Base-by-base conservation (phyloP, 2,113 vertebrate species). In the Atherinomorus stipes region DNA sequence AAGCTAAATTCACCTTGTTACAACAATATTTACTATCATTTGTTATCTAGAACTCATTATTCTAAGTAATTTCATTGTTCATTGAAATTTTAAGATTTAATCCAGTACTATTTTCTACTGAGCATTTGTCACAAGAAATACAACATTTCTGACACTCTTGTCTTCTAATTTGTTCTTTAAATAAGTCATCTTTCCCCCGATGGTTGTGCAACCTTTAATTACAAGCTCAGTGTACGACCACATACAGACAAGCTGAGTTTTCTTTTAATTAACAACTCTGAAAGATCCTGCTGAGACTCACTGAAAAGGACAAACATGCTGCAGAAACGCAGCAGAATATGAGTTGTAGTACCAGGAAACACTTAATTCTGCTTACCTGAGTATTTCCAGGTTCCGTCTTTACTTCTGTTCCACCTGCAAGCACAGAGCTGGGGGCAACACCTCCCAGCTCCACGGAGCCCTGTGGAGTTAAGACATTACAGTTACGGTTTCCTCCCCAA, bases 401-500 rank as follows among this genome's bases (percentile, higher is more conserved):
- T 12, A 93, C 75, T 11, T 95, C 95, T 37, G 90, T 84, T 68
- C 94, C 94, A 54, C 91, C 87, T 19, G 90, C 74, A 66, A 93
- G 45, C 23, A 51, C 86, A 0, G 92, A 92, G 21, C 91, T 78
- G 64, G 93, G 82, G 2, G 94, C 79, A 0, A 81, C 85, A 13
- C 97, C 96, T 38, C 95, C 97, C 57, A 99, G 92, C 86, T 97
- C 95, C 78, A 99, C 93, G 56, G 94, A 93, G 40, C 97, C 98
- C 98, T 99, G 82, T 54, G 22, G 53, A 89, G 38, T 38, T 7
- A 1, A 86, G 51, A 74, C 2, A 28, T 0, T 18, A 63, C 15
- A 1, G 52, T 58, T 45, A 64, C 0, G 64, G 25, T 45, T 64
- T 44, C n/a, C 58, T 21, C 7, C 21, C 9, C 8, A 2, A 2